Conservation (phyloP, 2,113 vertebrate species). For the Taurulus bubalis region DNA sequence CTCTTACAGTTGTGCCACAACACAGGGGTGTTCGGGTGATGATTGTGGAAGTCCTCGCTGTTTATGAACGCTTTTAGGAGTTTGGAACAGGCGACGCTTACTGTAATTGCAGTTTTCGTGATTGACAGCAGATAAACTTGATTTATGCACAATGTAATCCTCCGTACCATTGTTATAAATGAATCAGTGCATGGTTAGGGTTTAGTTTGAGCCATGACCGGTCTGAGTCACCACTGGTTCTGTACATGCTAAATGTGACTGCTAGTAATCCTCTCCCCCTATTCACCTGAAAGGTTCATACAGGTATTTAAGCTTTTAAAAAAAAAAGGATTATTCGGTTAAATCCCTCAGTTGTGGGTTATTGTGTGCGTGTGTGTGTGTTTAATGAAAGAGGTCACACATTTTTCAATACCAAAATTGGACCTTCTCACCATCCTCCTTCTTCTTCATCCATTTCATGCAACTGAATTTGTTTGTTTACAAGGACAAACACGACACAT, state of each 20-base stretch:
- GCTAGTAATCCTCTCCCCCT: constrained; percentile 9
- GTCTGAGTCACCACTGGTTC: background rate
- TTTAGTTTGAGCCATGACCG: background rate
- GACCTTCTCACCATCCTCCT: background rate
- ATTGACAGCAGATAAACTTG: background rate
- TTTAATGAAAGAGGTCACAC: constrained; percentile 37
- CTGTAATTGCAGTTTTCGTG: background rate
- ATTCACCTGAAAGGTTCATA: constrained; percentile 38
- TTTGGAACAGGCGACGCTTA: background rate
- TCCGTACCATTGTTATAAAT: background rate
- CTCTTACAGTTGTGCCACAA: background rate
- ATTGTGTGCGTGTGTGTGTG: background rate
- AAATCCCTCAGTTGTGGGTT: constrained; percentile 25
- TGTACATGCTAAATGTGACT: constrained; percentile 13
- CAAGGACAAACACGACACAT: background rate
- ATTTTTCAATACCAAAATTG: background rate
- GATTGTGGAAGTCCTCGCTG: background rate
- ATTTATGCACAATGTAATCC: background rate
- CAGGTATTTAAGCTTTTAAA: constrained; percentile 27
- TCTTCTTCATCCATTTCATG: background rate
- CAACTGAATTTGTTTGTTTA: background rate
- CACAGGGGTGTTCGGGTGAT: background rate
- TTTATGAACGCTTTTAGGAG: background rate
- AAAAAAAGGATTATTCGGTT: constrained; percentile 38
- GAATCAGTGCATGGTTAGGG: background rate